A percentile compares a stretch with the other conserved stretches of the same genome.
Evolutionary conservation across 2,797 vertebrate species (phyloP).

Genomic region (Epinephelus coioides): DNA sequence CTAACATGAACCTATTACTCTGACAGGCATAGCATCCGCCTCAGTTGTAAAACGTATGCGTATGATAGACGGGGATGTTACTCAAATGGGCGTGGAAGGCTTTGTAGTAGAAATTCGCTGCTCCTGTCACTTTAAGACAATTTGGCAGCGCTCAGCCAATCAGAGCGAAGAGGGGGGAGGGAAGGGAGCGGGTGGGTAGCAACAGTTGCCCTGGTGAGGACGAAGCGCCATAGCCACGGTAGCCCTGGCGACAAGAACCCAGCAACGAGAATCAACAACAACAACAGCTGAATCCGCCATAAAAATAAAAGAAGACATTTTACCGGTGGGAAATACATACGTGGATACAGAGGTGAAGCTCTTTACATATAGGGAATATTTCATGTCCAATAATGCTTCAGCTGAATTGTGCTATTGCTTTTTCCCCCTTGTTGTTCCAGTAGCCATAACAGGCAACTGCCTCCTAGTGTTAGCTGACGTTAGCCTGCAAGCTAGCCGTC

Average conservation of each 20-base stretch:
- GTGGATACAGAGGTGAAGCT: slow-evolving; percentile 85
- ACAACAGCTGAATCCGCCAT: slow-evolving; percentile 89
- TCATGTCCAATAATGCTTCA: slow-evolving; percentile 69
- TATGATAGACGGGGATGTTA: slow-evolving; percentile 46
- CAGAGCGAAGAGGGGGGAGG: slow-evolving; percentile 82
- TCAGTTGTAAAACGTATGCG: not conserved
- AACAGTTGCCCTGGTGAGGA: slow-evolving; percentile 99
- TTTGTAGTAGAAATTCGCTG: slow-evolving; percentile 58
- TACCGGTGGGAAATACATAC: slow-evolving; percentile 81
- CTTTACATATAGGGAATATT: slow-evolving; percentile 66
- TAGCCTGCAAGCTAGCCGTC: slow-evolving; percentile 72
- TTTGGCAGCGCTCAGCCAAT: slow-evolving; percentile 77
- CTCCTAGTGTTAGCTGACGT: slow-evolving; percentile 66
- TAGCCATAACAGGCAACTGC: slow-evolving; percentile 72
- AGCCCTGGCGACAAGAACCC: slow-evolving; percentile 99
- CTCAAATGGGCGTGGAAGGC: slow-evolving; percentile 68
- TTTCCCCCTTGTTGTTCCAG: slow-evolving; percentile 80
- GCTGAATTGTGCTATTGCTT: slow-evolving; percentile 75
- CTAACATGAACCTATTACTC: slow-evolving; percentile 20
- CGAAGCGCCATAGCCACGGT: slow-evolving; percentile 99
- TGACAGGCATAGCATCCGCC: not conserved
- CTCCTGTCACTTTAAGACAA: slow-evolving; percentile 77
- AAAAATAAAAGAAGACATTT: slow-evolving; percentile 82
- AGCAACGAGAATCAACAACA: slow-evolving; percentile 96
- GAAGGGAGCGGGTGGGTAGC: slow-evolving; percentile 92